Conservation (phyloP, 1,140 invertebrate genomes). For the Chionoecetes opilio region DNA sequence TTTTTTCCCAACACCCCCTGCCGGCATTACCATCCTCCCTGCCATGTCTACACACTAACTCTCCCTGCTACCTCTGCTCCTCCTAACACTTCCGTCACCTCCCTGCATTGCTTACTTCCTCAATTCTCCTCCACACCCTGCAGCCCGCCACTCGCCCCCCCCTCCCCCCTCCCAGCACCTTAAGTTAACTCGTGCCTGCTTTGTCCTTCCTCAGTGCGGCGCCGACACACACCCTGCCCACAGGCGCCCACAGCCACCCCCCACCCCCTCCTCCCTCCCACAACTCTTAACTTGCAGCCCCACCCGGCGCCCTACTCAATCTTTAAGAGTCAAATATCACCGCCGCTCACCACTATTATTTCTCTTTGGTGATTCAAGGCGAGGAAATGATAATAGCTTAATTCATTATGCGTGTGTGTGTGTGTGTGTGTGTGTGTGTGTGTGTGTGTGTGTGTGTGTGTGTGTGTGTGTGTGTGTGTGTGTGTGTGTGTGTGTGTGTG, state of each 20-base stretch:
- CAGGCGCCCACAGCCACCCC: background rate
- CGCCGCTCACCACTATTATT: background rate
- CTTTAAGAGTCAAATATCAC: slow-evolving; percentile 6
- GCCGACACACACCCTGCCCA: slow-evolving; percentile 13
- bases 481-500: no score
- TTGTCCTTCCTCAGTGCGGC: background rate
- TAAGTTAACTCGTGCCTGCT: background rate
- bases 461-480: no score
- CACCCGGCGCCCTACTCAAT: background rate
- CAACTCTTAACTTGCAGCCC: background rate
- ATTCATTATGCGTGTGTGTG: background rate
- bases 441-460: slow-evolving; percentile 12
- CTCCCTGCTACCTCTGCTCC: no score
- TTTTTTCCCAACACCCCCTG: no score
- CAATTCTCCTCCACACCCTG: background rate
- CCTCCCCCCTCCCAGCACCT: background rate
- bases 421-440: slow-evolving; percentile 21
- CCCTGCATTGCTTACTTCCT: background rate
- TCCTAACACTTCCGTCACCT: background rate
- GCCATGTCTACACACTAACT: background rate
- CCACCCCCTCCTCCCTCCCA: background rate
- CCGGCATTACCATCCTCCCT: background rate
- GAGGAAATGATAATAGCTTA: background rate
- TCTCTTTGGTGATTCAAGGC: background rate
- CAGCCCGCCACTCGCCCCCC: background rate